A percentile compares a stretch with the other conserved stretches of the same genome.
phyloP scores from a whole-genome alignment of 2,113 vertebrate species.

The Helogale parvula region DNA sequence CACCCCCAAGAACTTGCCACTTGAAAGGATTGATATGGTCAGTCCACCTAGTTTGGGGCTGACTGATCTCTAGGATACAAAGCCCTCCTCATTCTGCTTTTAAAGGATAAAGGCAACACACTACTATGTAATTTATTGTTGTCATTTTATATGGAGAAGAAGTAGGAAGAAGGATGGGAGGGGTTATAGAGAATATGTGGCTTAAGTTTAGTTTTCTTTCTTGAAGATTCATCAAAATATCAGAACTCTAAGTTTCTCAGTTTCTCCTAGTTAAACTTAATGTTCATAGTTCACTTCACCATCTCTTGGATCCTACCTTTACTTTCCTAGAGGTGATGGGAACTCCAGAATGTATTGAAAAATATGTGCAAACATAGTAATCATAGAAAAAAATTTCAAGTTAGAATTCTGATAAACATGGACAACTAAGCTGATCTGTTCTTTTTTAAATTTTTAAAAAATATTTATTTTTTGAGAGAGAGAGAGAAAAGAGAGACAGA shows the following conservation, averaged over 20 bases:
- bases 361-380: background rate
- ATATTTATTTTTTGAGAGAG: no score
- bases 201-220: background rate
- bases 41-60: background rate
- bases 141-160: background rate
- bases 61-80: background rate
- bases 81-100: background rate
- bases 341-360: background rate
- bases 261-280: background rate
- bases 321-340: background rate
- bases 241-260: background rate
- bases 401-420: background rate
- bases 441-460: no score
- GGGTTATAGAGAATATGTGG: background rate
- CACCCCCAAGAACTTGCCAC: slow-evolving; percentile 55
- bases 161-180: background rate
- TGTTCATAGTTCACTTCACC: background rate
- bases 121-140: background rate
- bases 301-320: background rate
- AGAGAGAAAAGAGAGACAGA: no score
- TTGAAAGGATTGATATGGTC: background rate
- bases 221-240: background rate
- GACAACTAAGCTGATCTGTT: background rate
- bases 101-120: background rate
- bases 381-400: background rate